Conservation (phyloP, 2,888 invertebrate species). For the Trachelus tabidus region DNA sequence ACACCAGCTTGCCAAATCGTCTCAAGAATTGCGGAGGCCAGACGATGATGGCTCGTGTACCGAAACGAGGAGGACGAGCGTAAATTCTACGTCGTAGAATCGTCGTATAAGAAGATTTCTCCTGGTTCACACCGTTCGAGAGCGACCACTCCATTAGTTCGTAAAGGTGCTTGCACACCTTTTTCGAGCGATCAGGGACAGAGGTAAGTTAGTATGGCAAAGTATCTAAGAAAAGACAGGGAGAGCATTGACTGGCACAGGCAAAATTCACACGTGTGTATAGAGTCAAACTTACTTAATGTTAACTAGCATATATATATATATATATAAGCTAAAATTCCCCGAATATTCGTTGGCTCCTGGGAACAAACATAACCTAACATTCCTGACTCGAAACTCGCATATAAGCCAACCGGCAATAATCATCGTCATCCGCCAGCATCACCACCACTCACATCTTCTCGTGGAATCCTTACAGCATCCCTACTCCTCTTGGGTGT, state of each 20-base stretch:
- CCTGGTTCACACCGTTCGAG: not conserved
- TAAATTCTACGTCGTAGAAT: not conserved
- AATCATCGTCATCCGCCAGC: not conserved
- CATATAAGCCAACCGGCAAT: not conserved
- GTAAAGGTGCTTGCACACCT: not conserved
- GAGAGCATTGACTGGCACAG: constrained; percentile 39
- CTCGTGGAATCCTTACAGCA: constrained; percentile 1
- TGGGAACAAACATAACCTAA: constrained; percentile 6
- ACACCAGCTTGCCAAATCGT: not conserved
- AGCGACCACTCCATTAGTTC: not conserved
- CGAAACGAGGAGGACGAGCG: not conserved
- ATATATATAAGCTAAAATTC: constrained; percentile 38
- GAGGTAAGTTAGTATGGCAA: not conserved
- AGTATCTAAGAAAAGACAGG: not conserved
- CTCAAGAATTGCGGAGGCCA: not conserved
- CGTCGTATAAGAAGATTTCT: not conserved
- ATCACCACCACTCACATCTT: not conserved
- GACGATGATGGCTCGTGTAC: not conserved
- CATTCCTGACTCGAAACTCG: constrained; percentile 48
- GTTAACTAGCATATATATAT: constrained; percentile 14
- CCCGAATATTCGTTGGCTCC: constrained; percentile 43
- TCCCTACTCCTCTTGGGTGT: not conserved
- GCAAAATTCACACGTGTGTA: not conserved
- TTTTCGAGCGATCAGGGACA: not conserved
- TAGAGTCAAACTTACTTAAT: not conserved